Base-by-base conservation (phyloP, 2,888 invertebrate genomes). In the Oscheius sp. region DNA sequence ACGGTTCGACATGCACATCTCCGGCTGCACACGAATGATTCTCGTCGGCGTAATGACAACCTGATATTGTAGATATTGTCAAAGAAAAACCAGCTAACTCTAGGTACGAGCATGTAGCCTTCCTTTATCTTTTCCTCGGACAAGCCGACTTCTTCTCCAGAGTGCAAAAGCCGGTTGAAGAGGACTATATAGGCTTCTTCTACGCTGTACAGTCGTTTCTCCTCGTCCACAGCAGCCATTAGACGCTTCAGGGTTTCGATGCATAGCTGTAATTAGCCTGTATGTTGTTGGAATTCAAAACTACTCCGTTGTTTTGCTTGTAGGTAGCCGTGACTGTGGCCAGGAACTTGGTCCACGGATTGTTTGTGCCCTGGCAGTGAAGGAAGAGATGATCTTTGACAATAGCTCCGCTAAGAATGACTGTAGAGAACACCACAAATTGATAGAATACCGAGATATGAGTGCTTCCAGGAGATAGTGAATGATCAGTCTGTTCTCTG, bases 351-450 rank as follows among this genome's bases (percentile, higher is more conserved):
- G 73, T 58, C 76, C 81, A 76, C 7, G 73, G 42, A 42, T 42
- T 42, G 42, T 42, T 42, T 3, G 42, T 42, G 42, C 42, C 65
- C 13, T 57, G 50, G 29, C 71, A 73, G 9, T 74, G 68, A 1
- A 78, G 53, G 1, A 82, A 72, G n/a, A 83, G 70, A 50, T 80
- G 83, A 73, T 84, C 84, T 29, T 81, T 84, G 3, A 84, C 79
- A 35, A 79, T 76, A 9, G 80, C 78, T 62, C 83, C 83, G 33
- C 79, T 77, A 21, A 21, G 21, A 21, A 21, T 21, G 21, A 21
- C 21, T 21, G 21, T 21, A 21, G 21, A 21, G 21, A 21, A 21
- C 21, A 21, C 21, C 21, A 21, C 21, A 21, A 21, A 21, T 21
- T 21, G 47, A 32, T 37, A 33, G 7, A 7, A 13, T 35, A 71